Conservation (phyloP, 2,888 invertebrate species). For the Sesia apiformis region DNA sequence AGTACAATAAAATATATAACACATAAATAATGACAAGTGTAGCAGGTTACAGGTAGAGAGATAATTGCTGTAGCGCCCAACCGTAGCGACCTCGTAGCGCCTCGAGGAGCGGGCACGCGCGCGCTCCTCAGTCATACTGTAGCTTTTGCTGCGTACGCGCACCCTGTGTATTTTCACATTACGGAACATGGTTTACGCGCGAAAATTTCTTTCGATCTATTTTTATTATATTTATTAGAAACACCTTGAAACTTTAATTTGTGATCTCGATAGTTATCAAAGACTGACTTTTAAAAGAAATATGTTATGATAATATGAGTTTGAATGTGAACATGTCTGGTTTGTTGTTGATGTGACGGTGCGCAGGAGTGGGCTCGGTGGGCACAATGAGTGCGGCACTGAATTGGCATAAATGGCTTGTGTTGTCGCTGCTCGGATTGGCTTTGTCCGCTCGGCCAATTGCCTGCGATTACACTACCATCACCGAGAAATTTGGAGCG, state of each 20-base stretch:
- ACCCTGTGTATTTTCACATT: slow-evolving; percentile 12
- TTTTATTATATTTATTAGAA: neutral
- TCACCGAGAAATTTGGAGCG: slow-evolving; percentile 73
- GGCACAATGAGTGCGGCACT: slow-evolving; percentile 61
- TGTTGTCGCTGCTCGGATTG: slow-evolving; percentile 70
- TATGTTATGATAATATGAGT: slow-evolving; percentile 24
- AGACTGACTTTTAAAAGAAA: neutral
- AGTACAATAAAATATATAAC: too few species aligned
- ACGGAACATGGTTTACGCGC: neutral
- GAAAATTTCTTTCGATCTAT: neutral
- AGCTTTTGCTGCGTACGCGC: slow-evolving; percentile 63
- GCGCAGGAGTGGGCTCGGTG: slow-evolving; percentile 35
- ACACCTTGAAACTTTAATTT: neutral
- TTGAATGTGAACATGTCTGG: slow-evolving; percentile 24
- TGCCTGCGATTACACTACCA: slow-evolving; percentile 71
- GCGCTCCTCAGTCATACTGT: slow-evolving; percentile 42
- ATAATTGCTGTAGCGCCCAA: slow-evolving; percentile 54
- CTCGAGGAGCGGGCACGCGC: slow-evolving; percentile 24
- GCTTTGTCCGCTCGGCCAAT: slow-evolving; percentile 72
- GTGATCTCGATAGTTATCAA: neutral
- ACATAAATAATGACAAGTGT: too few species aligned
- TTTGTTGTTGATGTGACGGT: slow-evolving; percentile 35
- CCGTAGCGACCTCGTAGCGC: slow-evolving; percentile 48
- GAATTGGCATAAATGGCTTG: slow-evolving; percentile 73
- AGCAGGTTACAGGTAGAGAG: slow-evolving; percentile 29